Base-by-base conservation (phyloP, 2,888 invertebrate species). In the Lasiommata megera region DNA sequence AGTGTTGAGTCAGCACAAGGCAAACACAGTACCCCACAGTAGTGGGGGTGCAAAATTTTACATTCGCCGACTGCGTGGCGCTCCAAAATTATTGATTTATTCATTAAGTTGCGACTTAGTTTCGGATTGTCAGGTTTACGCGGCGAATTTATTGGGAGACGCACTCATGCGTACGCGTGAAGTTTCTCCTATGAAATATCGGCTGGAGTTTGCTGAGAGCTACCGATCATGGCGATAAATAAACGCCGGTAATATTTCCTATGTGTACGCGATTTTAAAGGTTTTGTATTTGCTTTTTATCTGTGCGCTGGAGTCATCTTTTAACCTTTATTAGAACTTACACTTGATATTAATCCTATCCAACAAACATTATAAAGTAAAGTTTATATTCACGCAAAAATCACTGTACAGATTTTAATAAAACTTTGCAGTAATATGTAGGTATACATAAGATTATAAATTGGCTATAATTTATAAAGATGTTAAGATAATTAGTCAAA, bases 51-150 rank as follows among this genome's bases (percentile, higher is more conserved):
- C 73, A 73, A 77, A 75, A 79, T 77, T 77, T 71, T 72, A 75
- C 74, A 75, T 72, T 69, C 66, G 47, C 66, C 62, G 53, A 61
- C 62, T 58, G 64, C 63, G 60, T 61, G 55, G 63, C 61, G 67
- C 65, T 71, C 70, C 67, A 67, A 70, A 74, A 70, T 68, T 78
- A 81, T 82, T 76, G 79, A 82, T 80, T 71, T 80, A 80, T 79
- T 79, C 80, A 80, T 79, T 79, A 77, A 69, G 71, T 76, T 73
- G 65, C 71, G 72, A 77, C 70, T 74, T 70, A 72, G 71, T 72
- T 67, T 65, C 46, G 61, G 57, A 61, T 72, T 66, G 68, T 66
- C 65, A 67, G 64, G 67, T 68, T 65, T 59, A 53, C 54, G 48
- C 29, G 23, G 40, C 16, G 43, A 60, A 54, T 57, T 60, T 60